Base-by-base conservation (phyloP, 2,113 vertebrate genomes). In the Actenoides lindsayi region DNA sequence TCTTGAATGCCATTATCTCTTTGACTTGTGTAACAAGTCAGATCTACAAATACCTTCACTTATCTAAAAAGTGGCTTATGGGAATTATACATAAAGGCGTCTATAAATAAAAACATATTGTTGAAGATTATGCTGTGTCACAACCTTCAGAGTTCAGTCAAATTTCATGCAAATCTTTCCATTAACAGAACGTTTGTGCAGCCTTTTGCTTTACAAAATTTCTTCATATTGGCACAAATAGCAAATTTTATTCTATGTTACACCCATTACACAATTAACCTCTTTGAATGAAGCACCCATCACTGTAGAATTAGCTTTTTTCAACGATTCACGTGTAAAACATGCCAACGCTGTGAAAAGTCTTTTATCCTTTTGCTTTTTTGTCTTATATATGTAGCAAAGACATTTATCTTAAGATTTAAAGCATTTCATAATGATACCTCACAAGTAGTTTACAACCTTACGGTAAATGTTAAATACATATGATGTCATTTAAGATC, bases 61-160 rank as follows among this genome's bases (percentile, higher is more conserved):
- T 83, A 81, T 16, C 51, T 69, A 94, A 70, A 54, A 87, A 64
- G 14, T 23, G 11, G 63, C 17, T 80, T 80, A 83, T 13, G 41
- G 57, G 53, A 91, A 89, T 82, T 56, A 67, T 10, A 70, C 23
- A 70, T 77, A 85, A 88, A 89, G 78, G 42, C 14, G 20, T 74
- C 94, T 60, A 67, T 57, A 90, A 80, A 93, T 50, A 94, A 95
- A 93, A 94, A 77, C 23, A 39, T 74, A 69, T 27, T 88, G 41
- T 64, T 83, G 63, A 89, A 85, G 41, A 91, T 56, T 67, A 75
- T 44, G 20, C 27, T 73, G 37, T 62, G 44, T 25, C 62, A 79
- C 59, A 93, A 30, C 51, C 67, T 83, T 50, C n/a, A 51, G 50
- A 85, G 35, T 77, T 93, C 81, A 67, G 54, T 50, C 50, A 69